Base-by-base conservation (phyloP, 2,797 vertebrate species). In the Gymnoscopelus braueri region DNA sequence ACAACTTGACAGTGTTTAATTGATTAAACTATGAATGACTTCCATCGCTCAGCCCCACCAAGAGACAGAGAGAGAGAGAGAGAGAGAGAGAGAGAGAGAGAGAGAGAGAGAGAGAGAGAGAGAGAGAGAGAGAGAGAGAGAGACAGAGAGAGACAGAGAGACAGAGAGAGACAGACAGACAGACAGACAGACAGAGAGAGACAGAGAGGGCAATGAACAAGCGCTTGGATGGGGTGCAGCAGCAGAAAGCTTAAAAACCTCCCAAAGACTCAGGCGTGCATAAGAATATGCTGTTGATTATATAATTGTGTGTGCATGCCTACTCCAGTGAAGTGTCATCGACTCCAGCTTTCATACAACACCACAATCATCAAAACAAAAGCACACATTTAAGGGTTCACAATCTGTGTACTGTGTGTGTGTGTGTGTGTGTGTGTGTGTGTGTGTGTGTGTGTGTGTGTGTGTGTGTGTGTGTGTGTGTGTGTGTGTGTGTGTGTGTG, bases 241-340 rank as follows among this genome's bases (percentile, higher is more conserved):
- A 60, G 72, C 75, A 76, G 63, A 77, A 60, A 75, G 44, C 79
- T 66, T 58, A 39, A 81, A 77, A 44, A 71, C 66, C 75, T 75
- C 77, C 52, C 50, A 68, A 73, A 75, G 71, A 84, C 66, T 77
- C 80, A 73, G 49, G 24, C 76, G 74, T 66, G 80, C 70, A 24
- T 57, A 65, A 88, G 83, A 89, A 89, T 89, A 84, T 77, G 83
- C 4, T 49, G 79, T 80, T 88, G 85, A 89, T 89, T 87, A 84
- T 76, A 83, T 87, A 86, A 88, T 81, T 81, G 81, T 78, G n/a
- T 13, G 82, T 77, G 70, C 79, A 80, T 86, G 80, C 79, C 77
- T 79, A 71, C 83, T 79, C 69, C 79, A 78, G 54, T 75, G 10
- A 79, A 75, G 75, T 83, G 77, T 82, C 82, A 81, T 72, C 69